Evolutionary conservation across 2,888 invertebrate genomes (phyloP), one percentile per base, ranked within the genome.

Genomic region (Drosophila mayaguana): DNA sequence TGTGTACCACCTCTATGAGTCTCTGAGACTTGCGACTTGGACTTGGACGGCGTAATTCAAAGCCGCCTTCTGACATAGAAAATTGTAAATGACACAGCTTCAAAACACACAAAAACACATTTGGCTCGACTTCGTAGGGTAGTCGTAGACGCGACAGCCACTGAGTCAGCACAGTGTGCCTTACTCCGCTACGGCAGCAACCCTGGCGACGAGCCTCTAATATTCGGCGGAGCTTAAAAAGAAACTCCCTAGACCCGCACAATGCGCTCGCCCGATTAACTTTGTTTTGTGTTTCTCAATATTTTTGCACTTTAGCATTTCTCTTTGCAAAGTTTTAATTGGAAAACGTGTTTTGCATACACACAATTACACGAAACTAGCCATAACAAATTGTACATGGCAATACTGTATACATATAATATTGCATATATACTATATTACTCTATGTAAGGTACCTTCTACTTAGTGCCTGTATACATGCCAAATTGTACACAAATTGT

Each of bases 281-380:
- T 59, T 28, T 53, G 12, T 43, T 64, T 59, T 43, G 12, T 42
- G 40, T 36, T 45, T 43, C 9, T 38, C 53, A 50, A 48, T 65
- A 36, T 53, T 62, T 60, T 51, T 54, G 22, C 48, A 18, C 65
- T 61, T 40, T 16, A 18, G 32, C 42, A 38, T 22, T 54, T 50
- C 50, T 55, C 76, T 76, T 60, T 56, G 54, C 51, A 61, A 54
- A 50, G 69, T 71, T 81, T 80, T 86, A 91, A 89, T 90, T 81
- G 75, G 68, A 88, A 83, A 91, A 89, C 90, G 89, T 86, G 90
- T 90, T 90, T 91, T 90, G 83, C 80, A 89, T 90, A 78, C 66
- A 25, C 16, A 32, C 53, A 65, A 53, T 70, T 71, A 67, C 55
- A 63, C 55, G 46, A 72, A 81, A 80, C 74, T 62, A 61, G 69